These are phyloP conservation scores for Dryobates pubescens DNA, from an alignment of 2,797 vertebrate genomes.

Conservation along the genomic window DNA sequence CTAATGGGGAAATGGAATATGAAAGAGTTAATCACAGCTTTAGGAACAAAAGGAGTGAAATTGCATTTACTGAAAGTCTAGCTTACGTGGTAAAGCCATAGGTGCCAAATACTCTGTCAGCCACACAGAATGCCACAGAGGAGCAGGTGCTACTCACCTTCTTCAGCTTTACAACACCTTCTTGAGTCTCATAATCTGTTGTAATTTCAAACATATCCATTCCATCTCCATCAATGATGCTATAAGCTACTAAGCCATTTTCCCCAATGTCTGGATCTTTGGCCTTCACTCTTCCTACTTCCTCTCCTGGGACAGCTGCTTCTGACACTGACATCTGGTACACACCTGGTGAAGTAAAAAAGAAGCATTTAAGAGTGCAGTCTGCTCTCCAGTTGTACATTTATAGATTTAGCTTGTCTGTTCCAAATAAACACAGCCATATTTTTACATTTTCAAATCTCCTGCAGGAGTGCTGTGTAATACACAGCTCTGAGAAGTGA, in stretches of 20 bases:
- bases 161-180: slow-evolving; percentile 94
- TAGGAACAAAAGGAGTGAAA: slow-evolving; percentile 57
- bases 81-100: slow-evolving; percentile 26
- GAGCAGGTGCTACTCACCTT: slow-evolving; percentile 82
- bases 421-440: not conserved
- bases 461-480: not conserved
- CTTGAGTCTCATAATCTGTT: slow-evolving; percentile 93
- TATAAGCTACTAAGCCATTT: slow-evolving; percentile 93
- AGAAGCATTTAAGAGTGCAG: not conserved
- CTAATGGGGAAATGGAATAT: slow-evolving; percentile 74
- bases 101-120: slow-evolving; percentile 30
- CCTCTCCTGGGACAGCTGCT: slow-evolving; percentile 87
- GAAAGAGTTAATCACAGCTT: slow-evolving; percentile 71
- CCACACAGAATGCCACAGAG: not conserved
- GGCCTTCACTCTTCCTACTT: slow-evolving; percentile 90
- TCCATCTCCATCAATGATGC: slow-evolving; percentile 91
- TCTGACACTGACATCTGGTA: slow-evolving; percentile 91
- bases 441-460: not conserved
- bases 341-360: slow-evolving; percentile 79
- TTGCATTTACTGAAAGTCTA: slow-evolving; percentile 57
- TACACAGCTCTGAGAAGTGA: not conserved
- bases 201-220: slow-evolving; percentile 89
- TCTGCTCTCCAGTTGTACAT: not conserved
- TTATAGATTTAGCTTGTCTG: not conserved
- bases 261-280: slow-evolving; percentile 95